Evolutionary conservation across 2,888 invertebrate species (phyloP).

Genomic region (Drosophila pseudotalamancana): DNA sequence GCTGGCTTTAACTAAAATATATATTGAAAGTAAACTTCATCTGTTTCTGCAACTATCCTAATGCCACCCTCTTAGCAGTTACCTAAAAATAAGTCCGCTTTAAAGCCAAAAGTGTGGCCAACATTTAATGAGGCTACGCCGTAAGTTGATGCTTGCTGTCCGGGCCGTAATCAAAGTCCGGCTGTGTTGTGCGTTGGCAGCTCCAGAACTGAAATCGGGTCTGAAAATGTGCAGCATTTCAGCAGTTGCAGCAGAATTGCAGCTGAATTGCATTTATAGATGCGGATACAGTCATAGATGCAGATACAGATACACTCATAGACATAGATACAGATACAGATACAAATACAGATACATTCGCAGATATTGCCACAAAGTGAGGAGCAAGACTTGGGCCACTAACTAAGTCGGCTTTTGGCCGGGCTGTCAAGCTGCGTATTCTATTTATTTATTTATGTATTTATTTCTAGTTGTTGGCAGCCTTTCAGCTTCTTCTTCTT

Average conservation of each 20-base stretch:
- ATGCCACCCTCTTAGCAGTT: too few species aligned
- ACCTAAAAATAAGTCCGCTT: too few species aligned
- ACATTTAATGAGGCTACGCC: slow-evolving; percentile 11
- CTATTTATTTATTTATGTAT: slow-evolving; percentile 65
- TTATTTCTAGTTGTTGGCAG: slow-evolving; percentile 61
- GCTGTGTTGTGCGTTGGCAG: slow-evolving; percentile 27
- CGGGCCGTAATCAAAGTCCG: slow-evolving; percentile 5
- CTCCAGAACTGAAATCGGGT: slow-evolving; percentile 40
- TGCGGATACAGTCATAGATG: slow-evolving; percentile 1
- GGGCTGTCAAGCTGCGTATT: slow-evolving; percentile 64
- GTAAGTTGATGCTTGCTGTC: slow-evolving; percentile 14
- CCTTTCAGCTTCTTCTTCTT: slow-evolving; percentile 28
- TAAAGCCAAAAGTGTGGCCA: neutral
- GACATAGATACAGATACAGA: slow-evolving; percentile 9
- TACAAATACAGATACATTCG: slow-evolving; percentile 1
- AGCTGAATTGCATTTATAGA: slow-evolving; percentile 25
- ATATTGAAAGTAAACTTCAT: too few species aligned
- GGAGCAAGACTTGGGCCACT: slow-evolving; percentile 12
- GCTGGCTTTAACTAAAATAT: too few species aligned
- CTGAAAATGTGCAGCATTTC: slow-evolving; percentile 42
- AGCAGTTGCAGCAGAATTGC: slow-evolving; percentile 26
- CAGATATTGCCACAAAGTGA: too few species aligned
- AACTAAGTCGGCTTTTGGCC: slow-evolving; percentile 31
- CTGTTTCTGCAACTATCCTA: too few species aligned
- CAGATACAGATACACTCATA: slow-evolving; percentile 7